Base-by-base conservation (phyloP, 1,140 invertebrate genomes). In the Zaprionus nigranus region DNA sequence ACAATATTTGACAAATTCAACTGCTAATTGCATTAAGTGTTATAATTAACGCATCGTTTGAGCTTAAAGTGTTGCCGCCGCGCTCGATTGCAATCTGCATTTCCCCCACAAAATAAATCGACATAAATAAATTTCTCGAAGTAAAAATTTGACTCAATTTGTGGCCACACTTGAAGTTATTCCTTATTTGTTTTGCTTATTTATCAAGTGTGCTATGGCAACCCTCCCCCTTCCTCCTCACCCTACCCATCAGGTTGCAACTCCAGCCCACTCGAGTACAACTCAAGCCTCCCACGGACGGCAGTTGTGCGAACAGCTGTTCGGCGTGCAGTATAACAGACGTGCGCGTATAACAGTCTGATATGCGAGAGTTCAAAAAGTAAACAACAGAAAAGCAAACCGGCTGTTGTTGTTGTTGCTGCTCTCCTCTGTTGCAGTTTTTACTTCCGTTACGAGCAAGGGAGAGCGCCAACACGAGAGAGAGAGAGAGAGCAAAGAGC, bases 101-200 rank as follows among this genome's bases (percentile, higher is more conserved):
- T 9, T 3, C n/a, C 5, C n/a, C 5, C 36, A 62, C 56, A 58
- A 36, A 36, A 17, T 57, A 62, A 57, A 36, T 46, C 13, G 28
- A 7, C 53, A 12, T 5, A 54, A 56, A 51, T 51, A 51, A 5
- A 24, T 51, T 51, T 24, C 46, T 24, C 9, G 20, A 69, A 78
- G 77, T 88, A 81, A 80, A 88, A 86, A 86, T 86, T 88, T 49
- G 69, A 88, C 68, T 88, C 83, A 78, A 86, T 86, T 86, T 86
- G 84, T 75, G 77, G 66, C 76, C 76, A 78, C 84, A 88, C 84
- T 86, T 82, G 83, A 79, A 87, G 70, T 69, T 79, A 87, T 87
- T 80, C 73, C 77, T 80, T 87, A 80, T 80, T 86, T 86, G 75
- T 86, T 46, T 86, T 88, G 83, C 63, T 71, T 87, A 78, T 86